Conservation (phyloP, 2,113 vertebrate species). For the Tursiops truncatus region DNA sequence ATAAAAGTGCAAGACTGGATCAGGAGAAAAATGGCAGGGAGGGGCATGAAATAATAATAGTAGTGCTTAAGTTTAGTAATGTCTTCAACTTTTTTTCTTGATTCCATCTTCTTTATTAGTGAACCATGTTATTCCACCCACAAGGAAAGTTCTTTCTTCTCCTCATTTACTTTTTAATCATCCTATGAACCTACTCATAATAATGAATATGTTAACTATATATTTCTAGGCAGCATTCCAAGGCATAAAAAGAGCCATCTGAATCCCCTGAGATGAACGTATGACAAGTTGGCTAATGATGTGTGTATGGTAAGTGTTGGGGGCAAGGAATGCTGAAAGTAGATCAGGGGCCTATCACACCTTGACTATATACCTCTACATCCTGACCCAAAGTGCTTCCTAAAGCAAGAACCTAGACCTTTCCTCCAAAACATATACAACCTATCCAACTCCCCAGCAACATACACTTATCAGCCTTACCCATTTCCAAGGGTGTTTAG, state of each 20-base stretch:
- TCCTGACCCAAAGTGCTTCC: background rate
- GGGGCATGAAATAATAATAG: background rate
- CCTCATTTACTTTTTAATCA: conserved; percentile 25
- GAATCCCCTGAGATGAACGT: background rate
- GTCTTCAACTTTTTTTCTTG: background rate
- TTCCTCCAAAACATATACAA: background rate
- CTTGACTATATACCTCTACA: background rate
- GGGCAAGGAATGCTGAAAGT: background rate
- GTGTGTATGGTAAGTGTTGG: rapidly evolving
- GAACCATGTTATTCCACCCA: background rate
- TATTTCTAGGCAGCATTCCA: background rate
- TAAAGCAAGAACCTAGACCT: background rate
- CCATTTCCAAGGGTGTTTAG: background rate
- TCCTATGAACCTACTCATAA: background rate
- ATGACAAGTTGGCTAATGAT: background rate
- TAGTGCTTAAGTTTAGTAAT: background rate
- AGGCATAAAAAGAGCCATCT: background rate
- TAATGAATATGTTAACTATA: background rate
- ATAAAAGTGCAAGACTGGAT: background rate
- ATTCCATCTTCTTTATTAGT: background rate
- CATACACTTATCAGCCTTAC: background rate
- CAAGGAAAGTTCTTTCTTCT: background rate
- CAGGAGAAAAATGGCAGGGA: background rate
- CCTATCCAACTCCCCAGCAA: background rate
- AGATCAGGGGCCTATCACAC: background rate